Evolutionary conservation across 2,113 vertebrate species (phyloP), one percentile per base, ranked within the genome.

Genomic region (Neolamprologus kungweensis): DNA sequence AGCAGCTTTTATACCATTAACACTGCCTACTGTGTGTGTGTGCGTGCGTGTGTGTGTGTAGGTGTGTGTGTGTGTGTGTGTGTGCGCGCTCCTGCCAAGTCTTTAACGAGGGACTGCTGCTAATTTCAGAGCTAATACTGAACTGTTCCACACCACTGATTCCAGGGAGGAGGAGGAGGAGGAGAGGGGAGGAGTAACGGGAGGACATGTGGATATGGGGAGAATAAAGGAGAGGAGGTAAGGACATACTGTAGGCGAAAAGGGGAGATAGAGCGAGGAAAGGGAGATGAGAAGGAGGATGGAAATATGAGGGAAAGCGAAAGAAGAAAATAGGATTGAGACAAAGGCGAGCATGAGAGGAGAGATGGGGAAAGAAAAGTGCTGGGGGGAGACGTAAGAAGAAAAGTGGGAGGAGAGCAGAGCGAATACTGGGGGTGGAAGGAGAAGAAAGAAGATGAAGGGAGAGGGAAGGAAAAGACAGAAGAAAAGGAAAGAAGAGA

Each of bases 111-210:
- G 96, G 97, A 97, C 97, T 96, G 96, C 96, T 97, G 97, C 97
- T 98, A 98, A 99, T 99, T 98, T 98, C 97, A 97, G 96, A 98
- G 97, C 97, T 98, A 98, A 98, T 98, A 97, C 96, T 95, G 97
- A 98, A 96, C 96, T 14, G 97, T 98, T 99, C 97, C 97, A 96
- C 97, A 95, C 97, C 96, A 96, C 47, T 96, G 97, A 95, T 96
- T 97, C 96, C 97, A 96, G 97, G 97, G 97, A 96, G 47, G 87
- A 53, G 60, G 87, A 71, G 75, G 63, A 33, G 57, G 57, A 63
- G 51, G 86, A 81, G 73, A 51, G 53, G 51, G 79, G 28, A 80
- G 13, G 51, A 16, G 9, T 12, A 11, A 14, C 93, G 90, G 94
- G 96, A 96, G 95, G 63, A 87, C 54, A 45, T 60, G 68, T 73